A percentile compares a stretch with the other conserved stretches of the same genome.
Conservation (phyloP, 2,797 vertebrate species). For the Cyclura pinguis region DNA sequence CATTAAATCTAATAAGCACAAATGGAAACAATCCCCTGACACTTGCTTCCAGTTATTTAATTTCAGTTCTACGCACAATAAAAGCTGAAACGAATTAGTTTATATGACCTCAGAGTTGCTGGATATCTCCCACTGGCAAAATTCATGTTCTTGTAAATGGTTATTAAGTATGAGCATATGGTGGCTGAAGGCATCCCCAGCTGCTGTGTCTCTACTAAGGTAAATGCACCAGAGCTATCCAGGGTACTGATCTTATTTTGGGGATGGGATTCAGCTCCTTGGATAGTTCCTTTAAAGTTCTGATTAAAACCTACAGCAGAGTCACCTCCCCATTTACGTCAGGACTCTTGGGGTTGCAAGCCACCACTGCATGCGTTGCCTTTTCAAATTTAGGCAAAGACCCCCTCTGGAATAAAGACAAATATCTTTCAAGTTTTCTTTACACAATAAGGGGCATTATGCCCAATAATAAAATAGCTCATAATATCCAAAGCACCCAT, state of each 20-base stretch:
- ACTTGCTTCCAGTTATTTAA: constrained; percentile 75
- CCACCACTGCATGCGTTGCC: neutral
- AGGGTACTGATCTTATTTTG: no score
- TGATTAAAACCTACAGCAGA: no score
- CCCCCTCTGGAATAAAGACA: constrained; percentile 29
- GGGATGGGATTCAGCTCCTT: no score
- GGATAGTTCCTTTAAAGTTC: no score
- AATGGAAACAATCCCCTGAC: constrained; percentile 69
- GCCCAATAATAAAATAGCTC: constrained; percentile 6
- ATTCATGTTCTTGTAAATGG: constrained; percentile 74
- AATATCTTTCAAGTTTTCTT: neutral
- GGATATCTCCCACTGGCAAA: constrained; percentile 70
- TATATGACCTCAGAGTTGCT: constrained; percentile 72
- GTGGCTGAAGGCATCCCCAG: constrained; percentile 38
- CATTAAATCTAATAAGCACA: constrained; percentile 76
- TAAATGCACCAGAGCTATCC: constrained; percentile 16
- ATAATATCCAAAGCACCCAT: neutral
- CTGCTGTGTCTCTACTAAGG: constrained; percentile 45
- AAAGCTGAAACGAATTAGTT: constrained; percentile 74
- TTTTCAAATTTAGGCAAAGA: constrained; percentile 54
- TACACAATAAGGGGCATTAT: neutral
- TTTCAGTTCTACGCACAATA: constrained; percentile 74
- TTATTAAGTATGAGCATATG: constrained; percentile 74
- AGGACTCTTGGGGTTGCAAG: no score
- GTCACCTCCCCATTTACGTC: no score